Evolutionary conservation across 2,797 vertebrate species (phyloP).

Genomic region (Acanthurus lineatus): DNA sequence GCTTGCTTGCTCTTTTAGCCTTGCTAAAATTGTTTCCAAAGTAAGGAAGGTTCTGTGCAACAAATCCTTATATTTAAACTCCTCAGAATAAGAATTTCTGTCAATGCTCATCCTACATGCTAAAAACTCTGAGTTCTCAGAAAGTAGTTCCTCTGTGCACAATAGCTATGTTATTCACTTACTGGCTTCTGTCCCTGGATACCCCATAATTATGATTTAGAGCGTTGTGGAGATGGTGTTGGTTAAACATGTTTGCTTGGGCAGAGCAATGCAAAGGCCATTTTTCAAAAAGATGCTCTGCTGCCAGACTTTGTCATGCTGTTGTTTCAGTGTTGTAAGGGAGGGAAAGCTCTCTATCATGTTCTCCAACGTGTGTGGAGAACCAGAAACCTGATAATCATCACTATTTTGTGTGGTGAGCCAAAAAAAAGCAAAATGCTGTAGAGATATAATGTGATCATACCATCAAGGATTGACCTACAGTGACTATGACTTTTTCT

Average conservation of each 20-base stretch:
- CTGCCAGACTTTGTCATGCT: conserved; percentile 61
- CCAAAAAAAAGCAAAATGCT: conserved; percentile 31
- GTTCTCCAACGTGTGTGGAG: conserved; percentile 49
- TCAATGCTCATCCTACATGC: neutral
- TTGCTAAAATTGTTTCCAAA: conserved; percentile 19
- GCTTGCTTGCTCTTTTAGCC: neutral
- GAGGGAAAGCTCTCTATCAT: conserved; percentile 46
- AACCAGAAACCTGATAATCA: conserved; percentile 35
- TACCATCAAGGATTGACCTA: neutral
- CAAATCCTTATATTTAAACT: conserved; percentile 39
- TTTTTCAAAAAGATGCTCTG: conserved; percentile 55
- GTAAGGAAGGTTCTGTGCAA: conserved; percentile 15
- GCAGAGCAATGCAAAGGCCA: conserved; percentile 49
- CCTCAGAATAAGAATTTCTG: neutral
- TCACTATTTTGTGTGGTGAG: neutral
- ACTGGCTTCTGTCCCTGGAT: conserved; percentile 48
- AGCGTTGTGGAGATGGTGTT: conserved; percentile 54
- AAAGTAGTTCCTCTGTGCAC: conserved; percentile 19
- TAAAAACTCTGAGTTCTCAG: conserved; percentile 47
- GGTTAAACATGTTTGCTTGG: conserved; percentile 68
- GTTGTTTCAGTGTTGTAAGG: conserved; percentile 51
- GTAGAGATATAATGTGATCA: neutral
- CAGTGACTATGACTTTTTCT: neutral
- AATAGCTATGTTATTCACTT: conserved; percentile 41
- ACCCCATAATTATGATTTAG: conserved; percentile 65